A percentile compares a stretch with the other conserved stretches of the same genome.
Conservation (phyloP, 2,797 vertebrate species). For the Philypnodon macrostomus region DNA sequence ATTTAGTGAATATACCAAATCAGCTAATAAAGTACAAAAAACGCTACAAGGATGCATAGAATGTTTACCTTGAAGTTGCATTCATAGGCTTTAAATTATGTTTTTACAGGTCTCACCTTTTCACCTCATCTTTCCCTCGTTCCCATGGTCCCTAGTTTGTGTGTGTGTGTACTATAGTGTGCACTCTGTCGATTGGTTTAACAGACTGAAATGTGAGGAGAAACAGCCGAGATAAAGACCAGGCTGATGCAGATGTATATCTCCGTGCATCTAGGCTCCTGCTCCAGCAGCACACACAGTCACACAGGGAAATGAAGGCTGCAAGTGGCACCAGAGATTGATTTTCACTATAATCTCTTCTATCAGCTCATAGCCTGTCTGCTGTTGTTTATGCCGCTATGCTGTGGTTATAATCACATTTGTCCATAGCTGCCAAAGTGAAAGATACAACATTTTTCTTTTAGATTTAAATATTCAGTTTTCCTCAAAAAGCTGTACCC, state of each 20-base stretch:
- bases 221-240: conserved; percentile 41
- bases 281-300: conserved; percentile 39
- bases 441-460: too few relatives aligned
- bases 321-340: conserved; percentile 59
- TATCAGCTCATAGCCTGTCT: conserved; percentile 49
- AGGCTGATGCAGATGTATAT: conserved; percentile 54
- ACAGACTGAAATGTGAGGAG: conserved; percentile 47
- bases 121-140: conserved; percentile 15
- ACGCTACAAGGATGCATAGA: too few relatives aligned
- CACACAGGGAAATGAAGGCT: conserved; percentile 44
- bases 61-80: too few relatives aligned
- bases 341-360: conserved; percentile 55
- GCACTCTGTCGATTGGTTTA: not conserved
- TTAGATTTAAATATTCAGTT: too few relatives aligned
- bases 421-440: too few relatives aligned
- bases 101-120: conserved; percentile 53
- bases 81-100: conserved; percentile 60
- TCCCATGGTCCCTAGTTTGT: conserved; percentile 19
- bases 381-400: conserved; percentile 42
- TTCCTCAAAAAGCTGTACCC: too few relatives aligned
- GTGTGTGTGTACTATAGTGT: conserved; percentile 18
- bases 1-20: too few relatives aligned
- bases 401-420: not conserved
- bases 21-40: too few relatives aligned
- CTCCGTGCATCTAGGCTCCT: conserved; percentile 36